A percentile compares a stretch with the other conserved stretches of the same genome.
Evolutionary conservation across 2,113 vertebrate genomes (phyloP).

Genomic region (Eretmochelys imbricata): DNA sequence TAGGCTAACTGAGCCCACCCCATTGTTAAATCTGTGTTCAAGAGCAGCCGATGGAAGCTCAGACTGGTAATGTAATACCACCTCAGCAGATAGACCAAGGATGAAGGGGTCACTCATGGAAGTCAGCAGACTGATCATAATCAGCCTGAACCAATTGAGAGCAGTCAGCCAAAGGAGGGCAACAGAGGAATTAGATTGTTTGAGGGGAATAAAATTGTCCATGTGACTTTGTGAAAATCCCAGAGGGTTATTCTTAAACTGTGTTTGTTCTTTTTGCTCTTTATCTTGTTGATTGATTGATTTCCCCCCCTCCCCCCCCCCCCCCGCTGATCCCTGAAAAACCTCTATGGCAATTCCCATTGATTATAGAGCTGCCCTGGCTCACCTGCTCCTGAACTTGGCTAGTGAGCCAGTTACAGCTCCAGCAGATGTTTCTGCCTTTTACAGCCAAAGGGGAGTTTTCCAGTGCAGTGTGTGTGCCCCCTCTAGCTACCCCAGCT

Average conservation of each 20-base stretch:
- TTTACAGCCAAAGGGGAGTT: constrained; percentile 56
- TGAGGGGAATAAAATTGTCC: background rate
- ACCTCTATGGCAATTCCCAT: background rate
- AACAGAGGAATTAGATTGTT: background rate
- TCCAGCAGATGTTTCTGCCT: constrained; percentile 69
- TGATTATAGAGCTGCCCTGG: constrained; percentile 56
- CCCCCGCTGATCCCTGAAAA: constrained; percentile 2
- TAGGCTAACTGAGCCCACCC: constrained; percentile 29
- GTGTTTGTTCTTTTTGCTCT: background rate
- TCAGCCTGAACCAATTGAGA: background rate
- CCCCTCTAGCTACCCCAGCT: constrained; percentile 33
- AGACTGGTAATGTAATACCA: background rate
- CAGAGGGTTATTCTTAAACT: background rate
- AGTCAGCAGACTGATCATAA: rapidly evolving
- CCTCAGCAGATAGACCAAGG: rapidly evolving
- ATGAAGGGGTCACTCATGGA: background rate
- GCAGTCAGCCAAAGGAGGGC: background rate
- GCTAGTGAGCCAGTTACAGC: constrained; percentile 13
- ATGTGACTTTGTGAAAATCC: background rate
- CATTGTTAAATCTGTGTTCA: background rate
- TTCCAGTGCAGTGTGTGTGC: constrained; percentile 39
- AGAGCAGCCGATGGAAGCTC: background rate
- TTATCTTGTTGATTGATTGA: background rate
- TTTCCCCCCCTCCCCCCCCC: constrained; percentile 2
- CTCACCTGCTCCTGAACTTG: constrained; percentile 65